Evolutionary conservation across 2,888 invertebrate genomes (phyloP).

Genomic region (Microdon myrmicae): DNA sequence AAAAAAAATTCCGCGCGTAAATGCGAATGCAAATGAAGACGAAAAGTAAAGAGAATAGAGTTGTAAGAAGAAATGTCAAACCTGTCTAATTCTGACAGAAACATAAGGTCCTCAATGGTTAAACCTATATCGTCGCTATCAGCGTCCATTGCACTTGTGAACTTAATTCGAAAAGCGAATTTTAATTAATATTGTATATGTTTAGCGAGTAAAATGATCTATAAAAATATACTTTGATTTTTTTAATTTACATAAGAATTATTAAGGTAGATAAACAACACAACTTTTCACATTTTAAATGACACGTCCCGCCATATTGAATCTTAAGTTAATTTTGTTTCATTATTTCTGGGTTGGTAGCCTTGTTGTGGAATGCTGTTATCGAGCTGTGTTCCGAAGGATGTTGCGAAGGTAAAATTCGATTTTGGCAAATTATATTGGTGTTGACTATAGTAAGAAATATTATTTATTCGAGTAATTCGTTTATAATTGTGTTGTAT

Average conservation of each 20-base stretch:
- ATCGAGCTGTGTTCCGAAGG: conserved; percentile 23
- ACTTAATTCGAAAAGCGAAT: conserved; percentile 45
- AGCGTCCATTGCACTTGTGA: conserved; percentile 53
- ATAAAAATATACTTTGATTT: conserved; percentile 48
- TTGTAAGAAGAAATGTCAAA: conserved; percentile 62
- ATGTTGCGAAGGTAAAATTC: too few species aligned
- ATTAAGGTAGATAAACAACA: conserved; percentile 53
- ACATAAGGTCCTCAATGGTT: conserved; percentile 85
- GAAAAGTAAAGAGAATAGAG: conserved; percentile 48
- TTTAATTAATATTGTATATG: conserved; percentile 34
- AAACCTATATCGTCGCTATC: conserved; percentile 60
- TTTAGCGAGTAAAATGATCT: conserved; percentile 32
- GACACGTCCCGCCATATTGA: conserved; percentile 55
- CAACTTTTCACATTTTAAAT: conserved; percentile 54
- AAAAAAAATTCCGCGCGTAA: conserved; percentile 45
- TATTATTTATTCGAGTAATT: too few species aligned
- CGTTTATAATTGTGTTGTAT: too few species aligned
- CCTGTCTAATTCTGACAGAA: conserved; percentile 90
- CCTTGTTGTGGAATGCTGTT: conserved; percentile 31
- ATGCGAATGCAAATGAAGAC: conserved; percentile 49
- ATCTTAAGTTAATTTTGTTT: conserved; percentile 46
- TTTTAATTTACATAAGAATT: conserved; percentile 52
- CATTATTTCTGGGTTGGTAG: conserved; percentile 31
- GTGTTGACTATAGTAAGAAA: too few species aligned
- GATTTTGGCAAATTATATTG: too few species aligned